Evolutionary conservation across 2,113 vertebrate species (phyloP).

Genomic region (Siphamia tubifer): DNA sequence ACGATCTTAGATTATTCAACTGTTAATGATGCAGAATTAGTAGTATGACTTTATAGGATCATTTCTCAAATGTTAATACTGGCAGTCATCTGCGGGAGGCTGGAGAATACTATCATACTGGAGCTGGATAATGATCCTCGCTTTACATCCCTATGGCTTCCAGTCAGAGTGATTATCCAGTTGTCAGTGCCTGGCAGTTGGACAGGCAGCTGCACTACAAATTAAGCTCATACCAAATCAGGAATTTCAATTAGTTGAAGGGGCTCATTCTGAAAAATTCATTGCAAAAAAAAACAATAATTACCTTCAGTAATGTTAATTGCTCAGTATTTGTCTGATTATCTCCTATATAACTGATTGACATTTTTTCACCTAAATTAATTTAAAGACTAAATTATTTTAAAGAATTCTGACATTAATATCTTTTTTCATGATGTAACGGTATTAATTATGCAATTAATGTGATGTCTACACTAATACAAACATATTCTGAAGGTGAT

Average conservation of each 20-base stretch:
- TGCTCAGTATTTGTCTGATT: slow-evolving; percentile 26
- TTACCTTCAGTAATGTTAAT: slow-evolving; percentile 18
- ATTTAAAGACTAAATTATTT: background rate
- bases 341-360: background rate
- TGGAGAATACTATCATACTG: background rate
- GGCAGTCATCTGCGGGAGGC: background rate
- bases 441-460: background rate
- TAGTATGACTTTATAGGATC: background rate
- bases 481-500: too few relatives aligned
- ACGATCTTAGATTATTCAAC: background rate
- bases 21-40: slow-evolving; percentile 12
- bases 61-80: background rate
- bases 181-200: slow-evolving; percentile 41
- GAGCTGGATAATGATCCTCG: slow-evolving; percentile 42
- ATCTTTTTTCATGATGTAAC: background rate
- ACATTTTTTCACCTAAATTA: too few relatives aligned
- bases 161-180: slow-evolving; percentile 53
- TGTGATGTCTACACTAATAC: too few relatives aligned
- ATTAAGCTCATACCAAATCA: slow-evolving; percentile 48
- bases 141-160: slow-evolving; percentile 49
- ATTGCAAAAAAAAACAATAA: slow-evolving; percentile 40
- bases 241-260: slow-evolving; percentile 52
- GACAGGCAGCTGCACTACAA: slow-evolving; percentile 58
- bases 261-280: slow-evolving; percentile 16
- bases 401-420: background rate